Evolutionary conservation across 2,113 vertebrate genomes (phyloP).

Genomic region (Indri indri): DNA sequence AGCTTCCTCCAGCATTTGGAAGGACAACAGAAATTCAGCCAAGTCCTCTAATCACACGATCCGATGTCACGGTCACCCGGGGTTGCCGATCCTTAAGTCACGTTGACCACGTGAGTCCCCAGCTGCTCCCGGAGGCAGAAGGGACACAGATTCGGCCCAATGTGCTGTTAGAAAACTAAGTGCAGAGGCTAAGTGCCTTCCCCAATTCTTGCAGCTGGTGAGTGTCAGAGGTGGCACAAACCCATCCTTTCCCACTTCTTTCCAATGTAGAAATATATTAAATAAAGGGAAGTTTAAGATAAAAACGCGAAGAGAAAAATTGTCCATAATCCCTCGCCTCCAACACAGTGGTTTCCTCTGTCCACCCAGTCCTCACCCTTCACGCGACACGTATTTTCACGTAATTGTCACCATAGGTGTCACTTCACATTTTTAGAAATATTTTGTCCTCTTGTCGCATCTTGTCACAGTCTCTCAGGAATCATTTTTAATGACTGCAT

Average conservation of each 20-base stretch:
- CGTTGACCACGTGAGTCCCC: accelerated
- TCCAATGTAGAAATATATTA: neutral
- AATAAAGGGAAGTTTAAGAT: neutral
- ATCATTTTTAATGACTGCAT: neutral
- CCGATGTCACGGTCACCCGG: neutral
- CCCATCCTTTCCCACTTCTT: neutral
- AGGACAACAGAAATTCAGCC: neutral
- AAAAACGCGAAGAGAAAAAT: neutral
- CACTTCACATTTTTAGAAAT: neutral
- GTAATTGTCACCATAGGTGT: accelerated
- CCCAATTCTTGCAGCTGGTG: neutral
- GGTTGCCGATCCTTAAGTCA: neutral
- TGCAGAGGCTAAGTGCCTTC: neutral
- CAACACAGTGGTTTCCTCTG: neutral
- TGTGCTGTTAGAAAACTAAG: neutral
- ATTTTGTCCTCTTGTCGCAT: neutral
- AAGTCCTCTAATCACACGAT: no score
- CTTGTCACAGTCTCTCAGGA: neutral
- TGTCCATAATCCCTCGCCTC: neutral
- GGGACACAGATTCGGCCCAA: neutral
- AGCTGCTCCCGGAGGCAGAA: accelerated
- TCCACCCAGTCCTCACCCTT: neutral
- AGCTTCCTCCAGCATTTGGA: neutral
- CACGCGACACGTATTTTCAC: accelerated
- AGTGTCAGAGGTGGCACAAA: neutral